These are phyloP conservation scores for Diadegma fenestrale DNA, from an alignment of 2,888 invertebrate species.

Conservation along the genomic window DNA sequence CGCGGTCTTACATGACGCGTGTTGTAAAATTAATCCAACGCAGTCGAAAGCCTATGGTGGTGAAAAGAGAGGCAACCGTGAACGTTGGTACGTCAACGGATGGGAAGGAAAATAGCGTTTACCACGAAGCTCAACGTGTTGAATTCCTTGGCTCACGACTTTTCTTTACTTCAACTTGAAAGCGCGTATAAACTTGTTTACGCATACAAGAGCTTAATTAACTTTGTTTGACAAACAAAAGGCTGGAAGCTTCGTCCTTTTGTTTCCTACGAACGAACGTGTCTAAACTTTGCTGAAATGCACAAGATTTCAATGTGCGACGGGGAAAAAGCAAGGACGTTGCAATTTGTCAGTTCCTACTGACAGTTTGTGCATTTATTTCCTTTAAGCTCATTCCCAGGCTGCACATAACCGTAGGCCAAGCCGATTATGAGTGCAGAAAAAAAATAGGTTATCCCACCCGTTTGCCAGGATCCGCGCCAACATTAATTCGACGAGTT, in stretches of 20 bases:
- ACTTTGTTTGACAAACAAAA: constrained; percentile 1
- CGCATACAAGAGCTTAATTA: not conserved
- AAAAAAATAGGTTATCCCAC: not conserved
- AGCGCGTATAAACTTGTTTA: not conserved
- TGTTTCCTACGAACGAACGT: not conserved
- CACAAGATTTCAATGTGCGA: not conserved
- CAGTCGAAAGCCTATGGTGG: constrained; percentile 31
- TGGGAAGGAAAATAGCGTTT: constrained; percentile 10
- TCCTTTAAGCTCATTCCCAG: not conserved
- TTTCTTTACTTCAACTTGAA: not conserved
- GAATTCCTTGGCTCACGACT: constrained; percentile 16
- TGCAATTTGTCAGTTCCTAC: not conserved
- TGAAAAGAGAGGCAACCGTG: not conserved
- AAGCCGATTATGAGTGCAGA: not conserved
- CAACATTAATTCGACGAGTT: constrained; percentile 1
- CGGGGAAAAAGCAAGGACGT: not conserved
- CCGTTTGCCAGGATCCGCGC: not conserved
- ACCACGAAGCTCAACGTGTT: constrained; percentile 12
- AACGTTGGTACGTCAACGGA: constrained; percentile 4
- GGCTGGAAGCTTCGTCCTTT: not conserved
- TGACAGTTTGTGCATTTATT: not conserved
- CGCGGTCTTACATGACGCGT: constrained; percentile 59
- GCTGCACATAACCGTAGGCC: not conserved
- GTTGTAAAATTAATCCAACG: constrained; percentile 69
- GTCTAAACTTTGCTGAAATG: not conserved